A percentile compares a stretch with the other conserved stretches of the same genome.
Evolutionary conservation across 2,797 vertebrate genomes (phyloP).

Genomic region (Orestias chungarensis): DNA sequence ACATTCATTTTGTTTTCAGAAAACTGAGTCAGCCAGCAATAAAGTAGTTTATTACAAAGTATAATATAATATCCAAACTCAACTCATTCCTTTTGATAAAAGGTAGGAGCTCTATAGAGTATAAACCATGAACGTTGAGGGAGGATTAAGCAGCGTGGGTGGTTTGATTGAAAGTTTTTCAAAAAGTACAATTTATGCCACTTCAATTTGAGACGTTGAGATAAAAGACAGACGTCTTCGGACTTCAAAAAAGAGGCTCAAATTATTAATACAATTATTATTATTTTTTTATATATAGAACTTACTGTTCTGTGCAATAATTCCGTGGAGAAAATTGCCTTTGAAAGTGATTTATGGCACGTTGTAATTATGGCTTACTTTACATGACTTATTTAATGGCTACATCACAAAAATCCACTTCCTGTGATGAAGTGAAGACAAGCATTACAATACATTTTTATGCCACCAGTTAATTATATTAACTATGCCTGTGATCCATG

Average conservation of each 20-base stretch:
- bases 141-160: background rate
- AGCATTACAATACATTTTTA: background rate
- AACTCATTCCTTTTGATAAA: background rate
- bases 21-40: background rate
- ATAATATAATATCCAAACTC: background rate
- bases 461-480: background rate
- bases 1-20: background rate
- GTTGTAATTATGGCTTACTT: conserved; percentile 1
- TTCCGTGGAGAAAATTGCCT: background rate
- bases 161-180: conserved; percentile 1
- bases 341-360: conserved; percentile 1
- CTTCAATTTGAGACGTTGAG: background rate
- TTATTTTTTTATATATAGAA: background rate
- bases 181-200: background rate
- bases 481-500: background rate
- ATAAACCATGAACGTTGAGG: background rate
- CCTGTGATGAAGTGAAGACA: background rate
- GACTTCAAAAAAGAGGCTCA: background rate
- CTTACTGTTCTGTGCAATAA: background rate
- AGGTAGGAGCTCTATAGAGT: too few relatives aligned
- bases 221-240: background rate
- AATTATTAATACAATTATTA: background rate
- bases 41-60: too few relatives aligned
- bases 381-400: background rate
- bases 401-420: too few relatives aligned